These are phyloP conservation scores for Nephrocerus scutellatus DNA, from an alignment of 2,888 invertebrate genomes.

Conservation along the genomic window DNA sequence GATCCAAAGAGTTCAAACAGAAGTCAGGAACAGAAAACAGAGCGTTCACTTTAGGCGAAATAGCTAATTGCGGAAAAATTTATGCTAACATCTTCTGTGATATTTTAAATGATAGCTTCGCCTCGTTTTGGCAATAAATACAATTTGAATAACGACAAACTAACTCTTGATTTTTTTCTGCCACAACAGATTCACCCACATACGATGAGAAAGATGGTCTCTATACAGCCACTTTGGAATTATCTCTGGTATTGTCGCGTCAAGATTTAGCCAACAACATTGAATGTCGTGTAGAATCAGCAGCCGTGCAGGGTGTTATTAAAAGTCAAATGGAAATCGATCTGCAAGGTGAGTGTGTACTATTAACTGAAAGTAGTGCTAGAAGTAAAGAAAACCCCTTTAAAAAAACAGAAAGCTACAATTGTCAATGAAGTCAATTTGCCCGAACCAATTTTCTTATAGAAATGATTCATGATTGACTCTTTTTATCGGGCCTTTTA, in stretches of 20 bases:
- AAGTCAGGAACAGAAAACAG: too few relatives aligned
- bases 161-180: slow-evolving; percentile 11
- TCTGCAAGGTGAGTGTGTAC: slow-evolving; percentile 57
- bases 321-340: slow-evolving; percentile 49
- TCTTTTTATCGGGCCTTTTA: too few relatives aligned
- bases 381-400: too few relatives aligned
- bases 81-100: not conserved
- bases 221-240: slow-evolving; percentile 57
- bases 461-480: too few relatives aligned
- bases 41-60: too few relatives aligned
- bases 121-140: too few relatives aligned
- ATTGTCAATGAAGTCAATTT: too few relatives aligned
- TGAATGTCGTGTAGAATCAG: slow-evolving; percentile 63
- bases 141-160: too few relatives aligned
- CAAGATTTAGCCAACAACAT: slow-evolving; percentile 62
- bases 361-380: too few relatives aligned
- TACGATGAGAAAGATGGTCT: slow-evolving; percentile 53
- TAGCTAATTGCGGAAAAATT: not conserved
- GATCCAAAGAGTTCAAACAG: too few relatives aligned
- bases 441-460: too few relatives aligned
- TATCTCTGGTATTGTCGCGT: slow-evolving; percentile 58
- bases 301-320: slow-evolving; percentile 52
- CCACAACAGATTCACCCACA: slow-evolving; percentile 51
- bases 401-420: too few relatives aligned
- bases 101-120: slow-evolving; percentile 1